These are phyloP conservation scores for Murina feae DNA, from an alignment of 2,113 vertebrate species.

Conservation along the genomic window DNA sequence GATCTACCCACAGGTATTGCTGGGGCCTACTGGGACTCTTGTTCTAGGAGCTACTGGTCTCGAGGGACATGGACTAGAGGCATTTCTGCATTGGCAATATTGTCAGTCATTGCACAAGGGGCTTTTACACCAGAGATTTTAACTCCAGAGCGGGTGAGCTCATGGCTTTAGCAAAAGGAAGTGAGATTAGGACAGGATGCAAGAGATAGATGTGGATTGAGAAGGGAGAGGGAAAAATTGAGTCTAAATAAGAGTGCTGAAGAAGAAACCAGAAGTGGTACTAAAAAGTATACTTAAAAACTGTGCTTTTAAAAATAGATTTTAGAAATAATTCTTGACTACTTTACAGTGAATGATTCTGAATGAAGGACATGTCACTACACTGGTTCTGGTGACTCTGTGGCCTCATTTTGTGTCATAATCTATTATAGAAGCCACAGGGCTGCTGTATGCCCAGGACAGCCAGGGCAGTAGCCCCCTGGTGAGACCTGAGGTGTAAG, in stretches of 20 bases:
- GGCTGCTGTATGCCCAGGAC: fast-evolving
- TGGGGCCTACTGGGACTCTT: background rate
- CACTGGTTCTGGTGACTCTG: background rate
- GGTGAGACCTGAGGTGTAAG: fast-evolving
- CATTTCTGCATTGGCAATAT: fast-evolving
- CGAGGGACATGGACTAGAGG: background rate
- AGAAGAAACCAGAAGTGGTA: background rate
- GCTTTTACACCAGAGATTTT: background rate
- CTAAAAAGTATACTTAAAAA: fast-evolving
- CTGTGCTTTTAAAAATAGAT: background rate
- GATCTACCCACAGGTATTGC: fast-evolving
- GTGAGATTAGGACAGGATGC: fast-evolving
- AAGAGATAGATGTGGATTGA: fast-evolving
- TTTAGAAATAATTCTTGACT: background rate
- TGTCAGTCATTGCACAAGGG: background rate
- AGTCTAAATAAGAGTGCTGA: background rate
- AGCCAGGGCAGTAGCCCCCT: background rate
- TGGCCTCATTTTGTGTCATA: background rate
- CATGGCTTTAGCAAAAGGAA: background rate
- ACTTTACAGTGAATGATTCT: background rate
- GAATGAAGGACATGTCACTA: background rate
- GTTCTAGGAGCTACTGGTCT: background rate
- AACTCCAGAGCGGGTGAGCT: background rate
- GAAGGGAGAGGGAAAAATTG: too few relatives aligned
- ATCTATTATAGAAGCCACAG: background rate